A percentile compares a stretch with the other conserved stretches of the same genome.
Evolutionary conservation across 2,888 invertebrate genomes (phyloP).

Genomic region (Drosophila recens): DNA sequence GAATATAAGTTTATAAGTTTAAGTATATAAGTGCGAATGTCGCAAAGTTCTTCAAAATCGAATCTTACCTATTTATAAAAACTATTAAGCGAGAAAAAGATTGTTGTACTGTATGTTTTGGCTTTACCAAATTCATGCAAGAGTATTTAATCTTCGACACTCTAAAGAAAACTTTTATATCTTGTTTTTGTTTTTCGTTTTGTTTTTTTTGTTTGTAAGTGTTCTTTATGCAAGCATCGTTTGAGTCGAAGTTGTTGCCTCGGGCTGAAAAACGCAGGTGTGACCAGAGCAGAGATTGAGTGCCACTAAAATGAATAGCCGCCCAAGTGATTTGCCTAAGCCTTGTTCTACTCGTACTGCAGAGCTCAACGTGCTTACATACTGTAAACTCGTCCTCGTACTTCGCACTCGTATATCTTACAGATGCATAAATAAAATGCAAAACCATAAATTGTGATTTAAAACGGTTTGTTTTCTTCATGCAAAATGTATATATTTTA

Average conservation of each 20-base stretch:
- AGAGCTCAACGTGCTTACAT: constrained; percentile 13
- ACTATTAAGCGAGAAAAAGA: no score
- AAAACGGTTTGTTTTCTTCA: constrained; percentile 29
- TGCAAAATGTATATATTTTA: constrained; percentile 24
- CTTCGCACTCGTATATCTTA: constrained; percentile 21
- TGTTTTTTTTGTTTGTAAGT: constrained; percentile 55
- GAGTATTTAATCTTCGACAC: constrained; percentile 1
- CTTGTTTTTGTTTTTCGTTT: background rate
- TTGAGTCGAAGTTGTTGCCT: constrained; percentile 46
- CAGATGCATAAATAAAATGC: constrained; percentile 44
- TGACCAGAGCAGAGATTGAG: constrained; percentile 55
- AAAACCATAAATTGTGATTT: constrained; percentile 56
- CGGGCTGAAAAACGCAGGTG: constrained; percentile 43
- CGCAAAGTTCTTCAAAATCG: no score
- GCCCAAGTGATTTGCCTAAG: constrained; percentile 50
- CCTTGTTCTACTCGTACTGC: constrained; percentile 4
- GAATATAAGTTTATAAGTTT: no score
- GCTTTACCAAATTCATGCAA: background rate
- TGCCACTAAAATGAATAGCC: constrained; percentile 44
- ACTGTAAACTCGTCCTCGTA: background rate
- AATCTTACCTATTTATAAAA: no score
- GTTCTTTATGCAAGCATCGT: constrained; percentile 60
- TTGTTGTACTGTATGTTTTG: background rate
- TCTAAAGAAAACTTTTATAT: background rate
- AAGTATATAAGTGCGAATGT: background rate